Conservation (phyloP, 2,797 vertebrate species). For the Pseudopleuronectes americanus region DNA sequence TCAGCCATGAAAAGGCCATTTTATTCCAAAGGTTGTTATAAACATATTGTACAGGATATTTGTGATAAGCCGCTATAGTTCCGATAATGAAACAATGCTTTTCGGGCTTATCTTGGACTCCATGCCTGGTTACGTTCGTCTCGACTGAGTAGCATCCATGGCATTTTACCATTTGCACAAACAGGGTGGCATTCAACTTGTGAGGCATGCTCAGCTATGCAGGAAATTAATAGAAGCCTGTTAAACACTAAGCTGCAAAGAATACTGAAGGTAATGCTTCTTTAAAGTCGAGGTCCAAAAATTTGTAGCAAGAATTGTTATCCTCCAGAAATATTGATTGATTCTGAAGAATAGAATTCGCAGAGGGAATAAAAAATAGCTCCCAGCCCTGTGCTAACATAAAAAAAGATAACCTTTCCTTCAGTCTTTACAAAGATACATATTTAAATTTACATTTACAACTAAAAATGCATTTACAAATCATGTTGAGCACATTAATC, state of each 20-base stretch:
- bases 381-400: constrained; percentile 23
- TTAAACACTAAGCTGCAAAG: constrained; percentile 36
- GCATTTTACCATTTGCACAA: constrained; percentile 58
- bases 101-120: constrained; percentile 57
- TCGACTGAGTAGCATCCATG: constrained; percentile 49
- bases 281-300: constrained; percentile 33
- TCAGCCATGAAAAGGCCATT: constrained; percentile 77
- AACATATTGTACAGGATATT: constrained; percentile 76
- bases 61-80: constrained; percentile 65
- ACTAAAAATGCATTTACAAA: constrained; percentile 41
- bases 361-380: constrained; percentile 10
- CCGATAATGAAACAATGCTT: constrained; percentile 70
- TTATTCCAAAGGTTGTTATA: constrained; percentile 79
- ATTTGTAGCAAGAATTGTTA: constrained; percentile 18
- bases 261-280: constrained; percentile 37
- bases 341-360: constrained; percentile 21
- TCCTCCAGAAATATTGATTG: constrained; percentile 31
- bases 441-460: constrained; percentile 44
- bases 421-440: constrained; percentile 37
- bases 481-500: constrained; percentile 17
- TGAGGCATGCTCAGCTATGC: constrained; percentile 49
- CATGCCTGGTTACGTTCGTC: constrained; percentile 50
- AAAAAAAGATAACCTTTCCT: constrained; percentile 18
- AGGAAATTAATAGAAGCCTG: constrained; percentile 42
- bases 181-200: constrained; percentile 52